Percentiles rank a stretch among this genome's conserved stretches.
These are phyloP conservation scores for Phyllotreta cruciferae DNA, from an alignment of 2,888 invertebrate genomes.

Conservation along the genomic window DNA sequence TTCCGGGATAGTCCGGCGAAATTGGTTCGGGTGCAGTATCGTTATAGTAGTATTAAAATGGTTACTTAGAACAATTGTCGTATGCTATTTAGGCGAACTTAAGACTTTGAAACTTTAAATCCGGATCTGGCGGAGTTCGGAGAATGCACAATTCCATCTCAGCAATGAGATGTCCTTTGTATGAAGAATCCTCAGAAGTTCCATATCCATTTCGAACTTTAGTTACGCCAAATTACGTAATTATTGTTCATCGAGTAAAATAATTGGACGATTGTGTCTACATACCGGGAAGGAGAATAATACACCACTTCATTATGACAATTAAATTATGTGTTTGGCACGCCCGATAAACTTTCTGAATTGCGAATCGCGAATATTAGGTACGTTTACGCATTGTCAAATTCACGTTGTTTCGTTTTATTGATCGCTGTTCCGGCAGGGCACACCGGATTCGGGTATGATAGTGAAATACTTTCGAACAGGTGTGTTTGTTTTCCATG, in stretches of 20 bases:
- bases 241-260: constrained; percentile 30
- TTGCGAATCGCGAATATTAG: constrained; percentile 12
- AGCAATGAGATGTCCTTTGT: constrained; percentile 36
- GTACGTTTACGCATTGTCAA: constrained; percentile 22
- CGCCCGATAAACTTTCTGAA: constrained; percentile 20
- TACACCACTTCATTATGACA: constrained; percentile 27
- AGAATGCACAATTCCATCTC: constrained; percentile 37
- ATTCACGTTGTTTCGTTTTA: constrained; percentile 17
- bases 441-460: not conserved
- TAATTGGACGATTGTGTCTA: constrained; percentile 34
- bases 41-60: not conserved
- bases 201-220: constrained; percentile 34
- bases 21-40: too few species aligned
- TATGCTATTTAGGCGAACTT: not conserved
- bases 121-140: constrained; percentile 26
- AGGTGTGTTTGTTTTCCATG: too few species aligned
- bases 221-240: constrained; percentile 34
- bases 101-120: constrained; percentile 14
- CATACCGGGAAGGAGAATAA: constrained; percentile 21
- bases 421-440: not conserved
- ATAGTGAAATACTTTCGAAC: not conserved
- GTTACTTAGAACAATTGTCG: constrained; percentile 5
- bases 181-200: constrained; percentile 32
- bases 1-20: too few species aligned
- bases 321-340: constrained; percentile 24